Evolutionary conservation across 2,113 vertebrate species (phyloP).

Genomic region (Mormyrus iriodes): DNA sequence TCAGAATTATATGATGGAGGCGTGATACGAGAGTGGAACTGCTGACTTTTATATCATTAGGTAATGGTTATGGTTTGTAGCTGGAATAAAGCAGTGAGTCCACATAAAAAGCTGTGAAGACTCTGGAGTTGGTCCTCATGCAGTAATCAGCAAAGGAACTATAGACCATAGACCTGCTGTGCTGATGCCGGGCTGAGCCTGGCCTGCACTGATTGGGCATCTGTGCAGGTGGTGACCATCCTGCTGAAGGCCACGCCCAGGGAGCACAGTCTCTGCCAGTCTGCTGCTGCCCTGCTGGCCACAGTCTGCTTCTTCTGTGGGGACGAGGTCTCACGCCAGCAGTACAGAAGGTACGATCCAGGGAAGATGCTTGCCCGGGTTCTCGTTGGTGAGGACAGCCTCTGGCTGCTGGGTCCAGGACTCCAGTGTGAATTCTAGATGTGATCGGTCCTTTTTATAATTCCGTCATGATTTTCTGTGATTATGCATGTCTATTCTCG

Average conservation of each 20-base stretch:
- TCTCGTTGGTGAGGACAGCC: not conserved
- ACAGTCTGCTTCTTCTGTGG: constrained; percentile 82
- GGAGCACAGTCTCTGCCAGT: constrained; percentile 51
- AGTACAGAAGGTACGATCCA: constrained; percentile 74
- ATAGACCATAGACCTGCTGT: not conserved
- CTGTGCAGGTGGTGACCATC: constrained; percentile 72
- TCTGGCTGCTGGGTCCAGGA: not conserved
- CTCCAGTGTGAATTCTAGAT: not conserved
- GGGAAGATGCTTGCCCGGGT: not conserved
- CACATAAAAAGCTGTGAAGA: not conserved
- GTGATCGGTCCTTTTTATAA: not conserved
- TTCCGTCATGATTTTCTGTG: not conserved
- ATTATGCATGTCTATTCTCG: not conserved
- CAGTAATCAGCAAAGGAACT: not conserved
- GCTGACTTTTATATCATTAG: not conserved
- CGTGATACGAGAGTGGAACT: not conserved
- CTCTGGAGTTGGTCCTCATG: not conserved
- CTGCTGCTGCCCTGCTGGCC: constrained; percentile 52
- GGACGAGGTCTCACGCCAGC: constrained; percentile 86
- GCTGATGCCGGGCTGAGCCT: not conserved
- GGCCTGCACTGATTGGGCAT: not conserved
- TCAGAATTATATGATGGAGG: not conserved
- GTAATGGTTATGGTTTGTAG: not conserved
- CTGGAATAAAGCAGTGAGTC: not conserved
- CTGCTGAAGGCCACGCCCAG: constrained; percentile 63